Conservation (phyloP, 92 coral and sea anemone genomes). For the Phenganax stokvisi region DNA sequence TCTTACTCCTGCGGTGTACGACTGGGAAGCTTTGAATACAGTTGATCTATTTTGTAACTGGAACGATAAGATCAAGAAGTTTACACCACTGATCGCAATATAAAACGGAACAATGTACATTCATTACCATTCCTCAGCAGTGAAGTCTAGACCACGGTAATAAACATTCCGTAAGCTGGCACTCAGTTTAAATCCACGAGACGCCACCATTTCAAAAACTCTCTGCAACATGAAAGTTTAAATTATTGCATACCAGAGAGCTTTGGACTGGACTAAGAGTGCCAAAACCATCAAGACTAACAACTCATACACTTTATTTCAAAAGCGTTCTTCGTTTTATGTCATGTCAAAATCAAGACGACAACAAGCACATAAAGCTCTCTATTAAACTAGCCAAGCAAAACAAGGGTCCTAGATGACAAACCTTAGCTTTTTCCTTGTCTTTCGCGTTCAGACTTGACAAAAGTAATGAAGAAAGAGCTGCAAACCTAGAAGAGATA, state of each 20-base stretch:
- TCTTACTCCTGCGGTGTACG: constrained; percentile 10
- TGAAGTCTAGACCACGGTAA: constrained; percentile 35
- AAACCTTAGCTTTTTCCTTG: constrained; percentile 27
- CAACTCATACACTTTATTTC: neutral
- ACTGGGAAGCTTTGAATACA: constrained; percentile 17
- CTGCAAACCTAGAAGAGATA: constrained; percentile 29
- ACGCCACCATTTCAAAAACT: constrained; percentile 76
- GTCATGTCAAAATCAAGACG: neutral
- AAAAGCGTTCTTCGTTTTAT: too few relatives aligned
- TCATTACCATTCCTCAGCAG: constrained; percentile 48
- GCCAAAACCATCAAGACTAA: neutral
- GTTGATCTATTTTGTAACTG: constrained; percentile 34
- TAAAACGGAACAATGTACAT: constrained; percentile 28
- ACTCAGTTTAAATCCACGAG: constrained; percentile 58
- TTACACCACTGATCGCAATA: constrained; percentile 53
- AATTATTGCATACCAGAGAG: too few relatives aligned
- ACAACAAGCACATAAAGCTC: neutral
- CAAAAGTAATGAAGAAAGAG: constrained; percentile 28
- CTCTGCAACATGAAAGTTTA: constrained; percentile 39
- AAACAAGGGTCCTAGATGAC: neutral
- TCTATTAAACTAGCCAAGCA: neutral
- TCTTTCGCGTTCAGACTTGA: constrained; percentile 20
- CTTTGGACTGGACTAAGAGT: neutral
- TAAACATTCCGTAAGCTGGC: constrained; percentile 50
- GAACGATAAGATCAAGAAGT: neutral